phyloP scores from a whole-genome alignment of 2,888 invertebrate genomes.

The Heterodera filipjevi region DNA sequence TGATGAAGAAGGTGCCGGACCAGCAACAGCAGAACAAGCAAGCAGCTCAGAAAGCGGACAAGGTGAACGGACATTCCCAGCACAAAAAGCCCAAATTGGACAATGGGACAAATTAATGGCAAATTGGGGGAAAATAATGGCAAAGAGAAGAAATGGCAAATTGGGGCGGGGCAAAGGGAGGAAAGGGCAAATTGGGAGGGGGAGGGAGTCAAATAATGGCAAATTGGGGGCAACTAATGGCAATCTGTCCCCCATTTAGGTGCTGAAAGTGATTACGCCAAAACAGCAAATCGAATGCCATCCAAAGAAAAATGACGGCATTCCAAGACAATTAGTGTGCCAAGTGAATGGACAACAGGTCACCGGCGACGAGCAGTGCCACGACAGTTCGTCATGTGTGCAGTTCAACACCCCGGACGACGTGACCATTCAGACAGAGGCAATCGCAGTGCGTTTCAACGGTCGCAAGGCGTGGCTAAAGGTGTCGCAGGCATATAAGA shows the following conservation, averaged over 20 bases:
- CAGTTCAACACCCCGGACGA: constrained; percentile 25
- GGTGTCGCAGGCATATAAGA: constrained; percentile 38
- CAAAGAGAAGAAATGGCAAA: too few species aligned
- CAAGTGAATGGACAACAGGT: constrained; percentile 30
- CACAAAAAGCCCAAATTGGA: too few species aligned
- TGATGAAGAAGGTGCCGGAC: constrained; percentile 52
- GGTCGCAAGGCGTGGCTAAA: constrained; percentile 27
- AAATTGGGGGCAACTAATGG: too few species aligned
- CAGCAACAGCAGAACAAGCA: constrained; percentile 27
- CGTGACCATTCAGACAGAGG: constrained; percentile 17
- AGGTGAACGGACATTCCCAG: neutral
- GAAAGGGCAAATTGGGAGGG: neutral
- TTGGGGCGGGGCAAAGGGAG: too few species aligned
- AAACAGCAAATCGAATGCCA: constrained; percentile 31
- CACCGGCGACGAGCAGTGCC: constrained; percentile 25
- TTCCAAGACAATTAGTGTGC: constrained; percentile 22
- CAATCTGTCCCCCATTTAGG: too few species aligned
- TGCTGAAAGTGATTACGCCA: constrained; percentile 29
- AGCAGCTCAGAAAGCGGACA: neutral
- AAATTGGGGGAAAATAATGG: too few species aligned
- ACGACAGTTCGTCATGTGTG: constrained; percentile 13
- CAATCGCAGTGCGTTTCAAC: constrained; percentile 20
- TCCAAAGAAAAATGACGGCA: neutral
- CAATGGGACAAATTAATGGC: too few species aligned
- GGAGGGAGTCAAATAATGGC: neutral